Percentiles rank a stretch among this genome's conserved stretches.
Conservation (phyloP, 2,888 invertebrate species). For the Choreutis nemorana region DNA sequence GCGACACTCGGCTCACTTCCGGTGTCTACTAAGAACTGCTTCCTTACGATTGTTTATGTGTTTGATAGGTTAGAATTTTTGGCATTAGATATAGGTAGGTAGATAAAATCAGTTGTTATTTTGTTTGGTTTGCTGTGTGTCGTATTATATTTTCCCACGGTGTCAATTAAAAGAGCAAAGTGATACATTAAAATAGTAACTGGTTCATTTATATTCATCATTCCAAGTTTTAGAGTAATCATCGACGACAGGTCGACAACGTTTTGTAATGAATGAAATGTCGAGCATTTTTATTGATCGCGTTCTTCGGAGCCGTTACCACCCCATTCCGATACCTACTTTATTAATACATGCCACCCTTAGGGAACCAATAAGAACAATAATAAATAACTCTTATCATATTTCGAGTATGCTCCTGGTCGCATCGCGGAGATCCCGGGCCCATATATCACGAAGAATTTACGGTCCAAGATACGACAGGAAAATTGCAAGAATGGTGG, state of each 20-base stretch:
- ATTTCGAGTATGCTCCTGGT: slow-evolving; percentile 67
- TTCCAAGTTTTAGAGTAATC: too few species aligned
- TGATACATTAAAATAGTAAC: too few species aligned
- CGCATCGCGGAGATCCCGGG: slow-evolving; percentile 66
- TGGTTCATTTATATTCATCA: too few species aligned
- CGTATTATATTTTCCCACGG: too few species aligned
- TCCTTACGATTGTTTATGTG: slow-evolving; percentile 57
- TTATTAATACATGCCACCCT: slow-evolving; percentile 32
- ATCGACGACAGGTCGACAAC: too few species aligned
- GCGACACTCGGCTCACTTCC: slow-evolving; percentile 58
- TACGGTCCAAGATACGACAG: slow-evolving; percentile 91
- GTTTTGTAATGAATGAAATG: too few species aligned
- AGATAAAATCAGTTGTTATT: background rate
- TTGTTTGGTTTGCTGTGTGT: slow-evolving; percentile 6
- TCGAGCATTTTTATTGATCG: too few species aligned
- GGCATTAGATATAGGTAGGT: slow-evolving; percentile 1
- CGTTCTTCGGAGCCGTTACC: too few species aligned
- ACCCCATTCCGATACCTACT: slow-evolving; percentile 29
- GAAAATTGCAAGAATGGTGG: slow-evolving; percentile 93
- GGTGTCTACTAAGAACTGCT: slow-evolving; percentile 47
- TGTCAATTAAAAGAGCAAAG: too few species aligned
- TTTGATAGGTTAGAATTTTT: slow-evolving; percentile 31
- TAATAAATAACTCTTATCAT: slow-evolving; percentile 68
- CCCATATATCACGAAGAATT: slow-evolving; percentile 86
- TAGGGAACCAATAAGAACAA: slow-evolving; percentile 66